These are phyloP conservation scores for Sebastes elongatus DNA, from an alignment of 2,797 vertebrate species.

Conservation along the genomic window DNA sequence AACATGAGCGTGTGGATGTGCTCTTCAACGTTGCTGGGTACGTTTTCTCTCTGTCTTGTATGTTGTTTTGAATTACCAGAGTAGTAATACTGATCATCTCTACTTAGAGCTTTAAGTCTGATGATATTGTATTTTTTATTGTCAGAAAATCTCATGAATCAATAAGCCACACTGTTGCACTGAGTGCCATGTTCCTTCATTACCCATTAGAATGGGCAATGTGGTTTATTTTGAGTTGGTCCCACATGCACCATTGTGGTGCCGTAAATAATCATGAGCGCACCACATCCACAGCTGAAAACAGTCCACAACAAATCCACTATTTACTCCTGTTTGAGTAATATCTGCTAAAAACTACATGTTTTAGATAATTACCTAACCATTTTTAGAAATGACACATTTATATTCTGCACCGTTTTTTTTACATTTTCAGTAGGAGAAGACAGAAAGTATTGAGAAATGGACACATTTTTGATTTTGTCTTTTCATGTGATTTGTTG, in stretches of 20 bases:
- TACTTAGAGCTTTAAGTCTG: background rate
- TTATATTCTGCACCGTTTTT: background rate
- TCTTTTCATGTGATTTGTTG: background rate
- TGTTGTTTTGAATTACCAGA: background rate
- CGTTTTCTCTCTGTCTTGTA: background rate
- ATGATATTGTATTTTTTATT: background rate
- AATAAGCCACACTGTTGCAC: background rate
- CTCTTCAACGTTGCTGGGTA: slow-evolving; percentile 96
- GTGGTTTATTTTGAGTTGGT: background rate
- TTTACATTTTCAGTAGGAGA: background rate
- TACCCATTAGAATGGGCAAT: background rate
- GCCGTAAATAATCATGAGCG: background rate
- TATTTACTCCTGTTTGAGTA: background rate
- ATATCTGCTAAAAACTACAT: too few relatives aligned
- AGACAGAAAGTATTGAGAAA: background rate
- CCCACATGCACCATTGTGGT: background rate
- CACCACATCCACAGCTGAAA: background rate
- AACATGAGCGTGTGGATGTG: slow-evolving; percentile 89
- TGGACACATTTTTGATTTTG: background rate
- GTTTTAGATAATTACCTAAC: background rate
- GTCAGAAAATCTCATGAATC: background rate
- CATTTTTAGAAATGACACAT: background rate
- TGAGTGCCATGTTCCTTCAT: background rate
- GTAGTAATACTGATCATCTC: background rate
- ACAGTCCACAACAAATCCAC: background rate